Percentiles rank a stretch among this genome's conserved stretches.
These are phyloP conservation scores for Caretta caretta DNA, from an alignment of 2,113 vertebrate genomes.

Conservation along the genomic window DNA sequence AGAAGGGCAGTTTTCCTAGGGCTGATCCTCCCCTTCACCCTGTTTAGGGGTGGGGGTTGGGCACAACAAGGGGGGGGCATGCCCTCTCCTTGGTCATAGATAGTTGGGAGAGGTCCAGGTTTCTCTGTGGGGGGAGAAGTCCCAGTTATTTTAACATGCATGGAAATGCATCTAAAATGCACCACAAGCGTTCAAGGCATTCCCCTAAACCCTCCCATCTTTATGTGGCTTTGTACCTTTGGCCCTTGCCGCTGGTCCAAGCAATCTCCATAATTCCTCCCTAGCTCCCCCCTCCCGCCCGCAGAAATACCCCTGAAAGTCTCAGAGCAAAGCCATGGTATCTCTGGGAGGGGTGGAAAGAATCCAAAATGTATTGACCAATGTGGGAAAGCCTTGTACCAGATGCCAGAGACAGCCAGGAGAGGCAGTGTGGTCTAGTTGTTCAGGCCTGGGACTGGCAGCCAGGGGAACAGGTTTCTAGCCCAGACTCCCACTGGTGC, in stretches of 20 bases:
- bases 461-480: not conserved
- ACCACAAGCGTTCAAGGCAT: not conserved
- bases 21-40: too few species aligned
- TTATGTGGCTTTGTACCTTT: not conserved
- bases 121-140: too few species aligned
- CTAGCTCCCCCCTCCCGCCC: too few species aligned
- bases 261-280: too few species aligned
- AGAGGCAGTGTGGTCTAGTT: not conserved
- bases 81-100: too few species aligned
- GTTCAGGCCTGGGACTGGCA: not conserved
- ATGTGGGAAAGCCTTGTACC: not conserved
- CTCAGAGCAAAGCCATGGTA: not conserved
- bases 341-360: not conserved
- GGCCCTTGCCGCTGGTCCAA: not conserved
- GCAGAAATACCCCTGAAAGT: not conserved
- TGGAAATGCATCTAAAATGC: not conserved
- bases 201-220: not conserved
- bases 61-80: too few species aligned
- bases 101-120: too few species aligned
- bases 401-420: accelerated
- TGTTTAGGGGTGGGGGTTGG: too few species aligned
- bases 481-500: not conserved
- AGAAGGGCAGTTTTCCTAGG: too few species aligned
- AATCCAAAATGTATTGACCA: not conserved
- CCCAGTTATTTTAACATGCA: too few species aligned